These are phyloP conservation scores for Solenodon paradoxus DNA, from an alignment of 2,113 vertebrate genomes.

Conservation along the genomic window DNA sequence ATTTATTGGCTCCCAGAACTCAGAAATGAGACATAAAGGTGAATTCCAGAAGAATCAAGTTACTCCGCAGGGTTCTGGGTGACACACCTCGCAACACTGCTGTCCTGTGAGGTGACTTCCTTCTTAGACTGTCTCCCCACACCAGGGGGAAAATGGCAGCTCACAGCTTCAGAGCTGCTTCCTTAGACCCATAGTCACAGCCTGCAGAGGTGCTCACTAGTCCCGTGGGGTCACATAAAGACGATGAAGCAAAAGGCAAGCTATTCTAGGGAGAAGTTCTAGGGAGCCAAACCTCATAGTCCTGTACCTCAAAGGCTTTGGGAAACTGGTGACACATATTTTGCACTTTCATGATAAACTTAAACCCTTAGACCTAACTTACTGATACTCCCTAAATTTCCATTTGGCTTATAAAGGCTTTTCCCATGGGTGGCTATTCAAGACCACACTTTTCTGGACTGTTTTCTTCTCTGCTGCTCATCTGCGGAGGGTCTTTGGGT, in stretches of 20 bases:
- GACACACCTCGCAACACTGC: accelerated
- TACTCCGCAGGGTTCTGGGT: accelerated
- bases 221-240: accelerated
- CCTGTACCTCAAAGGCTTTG: not conserved
- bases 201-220: accelerated
- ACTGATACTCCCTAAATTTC: not conserved
- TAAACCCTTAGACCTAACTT: no score
- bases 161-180: no score
- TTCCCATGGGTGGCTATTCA: not conserved
- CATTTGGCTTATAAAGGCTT: not conserved
- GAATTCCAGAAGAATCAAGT: accelerated
- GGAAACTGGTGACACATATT: no score
- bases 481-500: not conserved
- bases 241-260: no score
- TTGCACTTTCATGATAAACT: not conserved
- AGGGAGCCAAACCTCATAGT: not conserved
- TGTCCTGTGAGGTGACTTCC: not conserved
- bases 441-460: not conserved
- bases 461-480: accelerated
- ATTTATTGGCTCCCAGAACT: not conserved
- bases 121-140: not conserved
- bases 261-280: not conserved
- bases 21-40: not conserved
- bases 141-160: not conserved
- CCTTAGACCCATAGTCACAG: not conserved